A percentile compares a stretch with the other conserved stretches of the same genome.
Conservation (phyloP, 2,888 invertebrate species). For the Rutpela maculata region DNA sequence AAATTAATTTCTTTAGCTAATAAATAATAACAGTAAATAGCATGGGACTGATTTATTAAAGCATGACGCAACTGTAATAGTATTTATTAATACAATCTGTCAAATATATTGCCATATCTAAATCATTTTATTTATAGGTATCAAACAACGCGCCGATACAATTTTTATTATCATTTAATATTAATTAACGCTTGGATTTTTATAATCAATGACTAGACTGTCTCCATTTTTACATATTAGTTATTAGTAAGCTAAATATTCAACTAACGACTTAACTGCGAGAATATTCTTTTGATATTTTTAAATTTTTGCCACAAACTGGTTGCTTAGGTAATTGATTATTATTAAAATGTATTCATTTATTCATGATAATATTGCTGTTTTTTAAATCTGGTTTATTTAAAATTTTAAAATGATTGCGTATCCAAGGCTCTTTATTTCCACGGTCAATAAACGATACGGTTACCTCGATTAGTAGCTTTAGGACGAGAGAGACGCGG, state of each 20-base stretch:
- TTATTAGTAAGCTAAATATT: no score
- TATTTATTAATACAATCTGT: conserved; percentile 10
- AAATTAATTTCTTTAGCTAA: conserved; percentile 20
- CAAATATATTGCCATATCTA: conserved; percentile 4
- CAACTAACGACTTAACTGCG: no score
- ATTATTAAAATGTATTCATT: neutral
- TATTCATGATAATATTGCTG: neutral
- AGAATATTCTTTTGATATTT: no score
- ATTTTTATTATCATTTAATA: conserved; percentile 17
- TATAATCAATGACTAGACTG: no score
- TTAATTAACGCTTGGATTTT: neutral
- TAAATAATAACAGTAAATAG: conserved; percentile 21
- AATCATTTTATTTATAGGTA: neutral
- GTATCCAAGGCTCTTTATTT: neutral
- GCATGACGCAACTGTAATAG: conserved; percentile 21
- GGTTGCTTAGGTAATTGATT: no score
- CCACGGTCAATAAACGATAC: no score
- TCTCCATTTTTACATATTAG: no score
- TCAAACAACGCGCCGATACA: conserved; percentile 3
- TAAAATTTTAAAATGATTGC: neutral
- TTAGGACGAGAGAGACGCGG: no score
- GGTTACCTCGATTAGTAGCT: no score
- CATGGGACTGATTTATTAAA: conserved; percentile 30
- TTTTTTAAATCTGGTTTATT: neutral
- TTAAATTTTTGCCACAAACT: neutral